Base-by-base conservation (phyloP, 1,140 invertebrate genomes). In the Drosophila cardini region DNA sequence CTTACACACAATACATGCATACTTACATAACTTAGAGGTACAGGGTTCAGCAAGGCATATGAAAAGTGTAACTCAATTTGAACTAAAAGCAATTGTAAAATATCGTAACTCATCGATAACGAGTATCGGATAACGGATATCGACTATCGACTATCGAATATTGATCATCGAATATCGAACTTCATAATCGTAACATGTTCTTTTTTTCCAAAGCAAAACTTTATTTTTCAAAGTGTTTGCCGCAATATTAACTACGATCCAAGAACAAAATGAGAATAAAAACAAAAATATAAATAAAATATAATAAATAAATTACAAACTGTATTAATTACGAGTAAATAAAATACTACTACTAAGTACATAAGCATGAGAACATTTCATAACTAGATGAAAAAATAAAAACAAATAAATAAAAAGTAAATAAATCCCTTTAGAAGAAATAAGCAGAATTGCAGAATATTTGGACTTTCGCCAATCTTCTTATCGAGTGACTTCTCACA, bases 161-260 rank as follows among this genome's bases (percentile, higher is more conserved):
- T 13, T 38, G 34, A 30, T 42, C 10, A 48, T 46, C 32, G 34
- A 62, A 53, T 65, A 72, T 40, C 18, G 42, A 30, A 46, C 46
- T 52, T 53, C 45, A n/a, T 30, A 63, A 60, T 48, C 48, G 38
- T 71, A 61, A 60, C 30, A 52, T 67, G 36, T 72, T 57, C 53
- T 60, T 53, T 72, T 68, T 72, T 68, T 69, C 50, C 61, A 69
- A 72, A 8, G 76, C 79, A 80, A 89, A 61, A 87, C 83, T 87
- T 87, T 87, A 87, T 87, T 89, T 86, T 87, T 89, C 72, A 87
- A 87, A 89, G 84, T 87, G 50, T 87, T 86, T 89, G 83, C 83
- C 40, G 72, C 79, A 75, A 70, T 53, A 73, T 53, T 58, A 50
- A 70, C 30, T 46, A 62, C 48, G 60, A 60, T 56, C 16, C 16